These are phyloP conservation scores for Eledone cirrhosa DNA, from an alignment of 2,888 invertebrate genomes.

Conservation along the genomic window DNA sequence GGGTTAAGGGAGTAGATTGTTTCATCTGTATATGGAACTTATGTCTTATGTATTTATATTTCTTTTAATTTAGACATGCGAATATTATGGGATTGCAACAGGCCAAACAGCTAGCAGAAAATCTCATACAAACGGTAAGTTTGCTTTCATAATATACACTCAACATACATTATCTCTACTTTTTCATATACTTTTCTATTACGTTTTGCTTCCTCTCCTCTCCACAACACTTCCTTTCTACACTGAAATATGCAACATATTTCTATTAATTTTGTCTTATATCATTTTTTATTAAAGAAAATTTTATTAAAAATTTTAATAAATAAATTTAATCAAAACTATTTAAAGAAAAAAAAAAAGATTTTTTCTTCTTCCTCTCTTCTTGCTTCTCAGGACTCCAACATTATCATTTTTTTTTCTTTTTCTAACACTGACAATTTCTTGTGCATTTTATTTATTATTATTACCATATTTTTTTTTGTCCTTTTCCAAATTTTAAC, in stretches of 20 bases:
- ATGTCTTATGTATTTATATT: background rate
- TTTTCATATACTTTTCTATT: background rate
- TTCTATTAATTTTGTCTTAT: too few relatives aligned
- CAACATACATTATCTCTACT: background rate
- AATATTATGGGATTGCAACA: conserved; percentile 76
- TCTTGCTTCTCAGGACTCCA: conserved; percentile 5
- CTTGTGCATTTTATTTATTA: background rate
- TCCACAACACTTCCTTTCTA: too few relatives aligned
- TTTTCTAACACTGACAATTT: background rate
- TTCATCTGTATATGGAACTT: too few relatives aligned
- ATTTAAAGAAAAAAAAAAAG: too few relatives aligned
- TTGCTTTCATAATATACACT: too few relatives aligned
- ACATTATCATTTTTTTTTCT: background rate
- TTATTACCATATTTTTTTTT: background rate
- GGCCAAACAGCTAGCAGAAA: conserved; percentile 79
- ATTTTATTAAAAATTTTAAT: too few relatives aligned
- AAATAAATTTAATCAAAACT: too few relatives aligned
- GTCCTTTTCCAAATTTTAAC: background rate
- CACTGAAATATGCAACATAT: too few relatives aligned
- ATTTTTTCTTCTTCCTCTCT: background rate
- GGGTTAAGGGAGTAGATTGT: too few relatives aligned
- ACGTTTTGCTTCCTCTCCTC: too few relatives aligned
- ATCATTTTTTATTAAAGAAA: too few relatives aligned
- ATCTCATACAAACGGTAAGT: conserved; percentile 80
- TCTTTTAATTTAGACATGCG: conserved; percentile 72